A percentile compares a stretch with the other conserved stretches of the same genome.
These are phyloP conservation scores for Psylliodes chrysocephalus DNA, from an alignment of 2,888 invertebrate species.

Conservation along the genomic window DNA sequence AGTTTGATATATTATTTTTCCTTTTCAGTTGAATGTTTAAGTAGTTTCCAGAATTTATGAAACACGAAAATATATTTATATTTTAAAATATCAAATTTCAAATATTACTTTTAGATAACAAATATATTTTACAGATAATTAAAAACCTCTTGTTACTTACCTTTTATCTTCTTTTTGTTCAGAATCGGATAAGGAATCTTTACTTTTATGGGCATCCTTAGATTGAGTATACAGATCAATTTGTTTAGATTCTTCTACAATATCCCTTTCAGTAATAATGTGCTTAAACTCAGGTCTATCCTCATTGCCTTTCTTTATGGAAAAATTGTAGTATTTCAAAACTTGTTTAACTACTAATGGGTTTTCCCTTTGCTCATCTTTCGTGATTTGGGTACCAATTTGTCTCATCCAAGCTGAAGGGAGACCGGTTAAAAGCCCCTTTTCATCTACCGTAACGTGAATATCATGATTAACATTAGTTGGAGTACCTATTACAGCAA, in stretches of 20 bases:
- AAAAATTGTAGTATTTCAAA: constrained; percentile 89
- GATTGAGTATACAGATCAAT: constrained; percentile 81
- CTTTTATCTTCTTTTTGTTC: constrained; percentile 20
- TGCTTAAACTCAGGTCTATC: constrained; percentile 80
- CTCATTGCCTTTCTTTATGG: constrained; percentile 82
- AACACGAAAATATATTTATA: too few species aligned
- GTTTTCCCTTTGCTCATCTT: constrained; percentile 88
- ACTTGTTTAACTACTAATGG: constrained; percentile 92
- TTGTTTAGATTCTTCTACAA: constrained; percentile 84
- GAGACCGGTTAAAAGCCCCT: constrained; percentile 86
- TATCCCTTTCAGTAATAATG: constrained; percentile 82
- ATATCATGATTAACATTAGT: constrained; percentile 87
- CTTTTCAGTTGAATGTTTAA: too few species aligned
- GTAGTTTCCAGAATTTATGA: too few species aligned
- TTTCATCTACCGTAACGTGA: constrained; percentile 87
- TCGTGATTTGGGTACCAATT: constrained; percentile 84
- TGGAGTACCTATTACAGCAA: constrained; percentile 69
- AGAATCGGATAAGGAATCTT: constrained; percentile 59
- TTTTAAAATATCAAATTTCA: too few species aligned
- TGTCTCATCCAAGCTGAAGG: constrained; percentile 85
- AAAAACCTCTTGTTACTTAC: too few species aligned
- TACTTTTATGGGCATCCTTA: constrained; percentile 77
- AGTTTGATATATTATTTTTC: too few species aligned
- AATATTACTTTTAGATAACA: too few species aligned
- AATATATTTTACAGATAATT: too few species aligned